Evolutionary conservation across 2,888 invertebrate species (phyloP).

Genomic region (Eremobia ochroleuca): DNA sequence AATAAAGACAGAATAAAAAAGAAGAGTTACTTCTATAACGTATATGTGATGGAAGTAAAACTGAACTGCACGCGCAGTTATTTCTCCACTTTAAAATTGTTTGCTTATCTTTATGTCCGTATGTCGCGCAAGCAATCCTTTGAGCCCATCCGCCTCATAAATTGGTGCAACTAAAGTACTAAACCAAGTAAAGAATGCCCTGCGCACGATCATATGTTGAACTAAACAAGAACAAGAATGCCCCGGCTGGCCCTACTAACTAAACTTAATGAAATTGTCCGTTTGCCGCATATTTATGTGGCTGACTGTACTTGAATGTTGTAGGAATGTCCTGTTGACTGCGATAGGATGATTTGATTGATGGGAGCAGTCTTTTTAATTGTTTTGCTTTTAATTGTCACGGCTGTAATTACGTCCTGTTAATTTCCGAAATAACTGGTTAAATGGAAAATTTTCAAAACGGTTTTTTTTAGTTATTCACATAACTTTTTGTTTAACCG

Average conservation of each 20-base stretch:
- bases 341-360: conserved; percentile 33
- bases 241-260: conserved; percentile 59
- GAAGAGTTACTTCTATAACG: background rate
- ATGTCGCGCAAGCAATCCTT: conserved; percentile 68
- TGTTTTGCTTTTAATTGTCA: conserved; percentile 1
- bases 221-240: conserved; percentile 59
- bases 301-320: conserved; percentile 30
- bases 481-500: background rate
- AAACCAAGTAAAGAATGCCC: conserved; percentile 69
- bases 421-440: conserved; percentile 4
- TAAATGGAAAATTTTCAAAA: background rate
- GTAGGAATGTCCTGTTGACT: conserved; percentile 5
- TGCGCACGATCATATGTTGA: conserved; percentile 49
- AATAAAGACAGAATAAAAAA: no score
- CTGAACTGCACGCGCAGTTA: background rate
- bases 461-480: rapidly evolving
- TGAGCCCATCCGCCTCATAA: conserved; percentile 72
- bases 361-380: conserved; percentile 14
- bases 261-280: conserved; percentile 70
- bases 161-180: conserved; percentile 71
- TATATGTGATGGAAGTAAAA: background rate
- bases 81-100: background rate
- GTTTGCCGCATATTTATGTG: conserved; percentile 60
- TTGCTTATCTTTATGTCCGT: conserved; percentile 54
- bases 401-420: conserved; percentile 1